These are phyloP conservation scores for Hydrocynus forskahlii DNA, from an alignment of 2,797 vertebrate species.

Conservation along the genomic window DNA sequence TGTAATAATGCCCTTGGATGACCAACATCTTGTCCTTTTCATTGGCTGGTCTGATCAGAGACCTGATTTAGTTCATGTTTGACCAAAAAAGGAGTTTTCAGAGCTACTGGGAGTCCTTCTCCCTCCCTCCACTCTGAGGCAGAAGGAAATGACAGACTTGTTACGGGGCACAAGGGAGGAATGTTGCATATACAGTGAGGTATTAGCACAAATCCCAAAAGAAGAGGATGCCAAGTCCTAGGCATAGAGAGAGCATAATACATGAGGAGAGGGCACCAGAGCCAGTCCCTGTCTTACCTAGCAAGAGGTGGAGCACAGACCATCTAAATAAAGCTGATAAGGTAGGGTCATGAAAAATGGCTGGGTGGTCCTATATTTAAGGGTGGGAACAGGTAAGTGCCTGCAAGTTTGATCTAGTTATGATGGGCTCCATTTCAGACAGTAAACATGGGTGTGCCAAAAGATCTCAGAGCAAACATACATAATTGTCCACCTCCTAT, in stretches of 20 bases:
- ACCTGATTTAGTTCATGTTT: conserved; percentile 66
- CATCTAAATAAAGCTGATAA: not conserved
- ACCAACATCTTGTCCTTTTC: conserved; percentile 62
- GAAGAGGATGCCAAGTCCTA: conserved; percentile 25
- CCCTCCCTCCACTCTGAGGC: conserved; percentile 62
- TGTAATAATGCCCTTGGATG: conserved; percentile 63
- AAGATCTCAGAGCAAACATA: not conserved
- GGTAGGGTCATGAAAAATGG: not conserved
- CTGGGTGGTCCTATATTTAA: not conserved
- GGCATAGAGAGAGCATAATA: conserved; percentile 21
- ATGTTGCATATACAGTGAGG: conserved; percentile 65
- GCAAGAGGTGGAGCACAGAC: not conserved
- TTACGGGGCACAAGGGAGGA: conserved; percentile 49
- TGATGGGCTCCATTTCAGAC: not conserved
- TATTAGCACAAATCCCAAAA: conserved; percentile 56
- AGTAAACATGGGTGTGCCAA: conserved; percentile 38
- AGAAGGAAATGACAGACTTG: conserved; percentile 46
- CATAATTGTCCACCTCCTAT: not conserved
- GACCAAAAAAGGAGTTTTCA: conserved; percentile 78
- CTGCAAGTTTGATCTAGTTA: conserved; percentile 3
- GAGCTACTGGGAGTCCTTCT: conserved; percentile 67
- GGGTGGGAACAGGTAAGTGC: not conserved
- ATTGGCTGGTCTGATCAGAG: conserved; percentile 59
- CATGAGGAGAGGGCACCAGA: conserved; percentile 18
- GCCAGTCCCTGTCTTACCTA: conserved; percentile 18